Conservation (phyloP, 1,140 invertebrate species). For the Hyphantria cunea region DNA sequence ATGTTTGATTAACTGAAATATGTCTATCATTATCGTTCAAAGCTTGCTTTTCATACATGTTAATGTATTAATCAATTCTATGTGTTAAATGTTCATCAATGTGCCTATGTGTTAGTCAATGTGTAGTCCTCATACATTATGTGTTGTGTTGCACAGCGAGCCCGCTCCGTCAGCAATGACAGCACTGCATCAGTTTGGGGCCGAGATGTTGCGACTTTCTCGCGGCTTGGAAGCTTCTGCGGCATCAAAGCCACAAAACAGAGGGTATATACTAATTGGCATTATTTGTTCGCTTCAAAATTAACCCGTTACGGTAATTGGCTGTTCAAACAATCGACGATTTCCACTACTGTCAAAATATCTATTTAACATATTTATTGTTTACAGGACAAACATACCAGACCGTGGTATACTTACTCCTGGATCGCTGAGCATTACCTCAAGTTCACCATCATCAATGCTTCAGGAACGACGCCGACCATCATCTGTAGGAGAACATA, state of each 20-base stretch:
- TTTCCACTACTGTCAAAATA: background rate
- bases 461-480: conserved; percentile 63
- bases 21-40: background rate
- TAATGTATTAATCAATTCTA: conserved; percentile 9
- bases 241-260: conserved; percentile 65
- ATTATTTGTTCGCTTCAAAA: conserved; percentile 53
- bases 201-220: conserved; percentile 91
- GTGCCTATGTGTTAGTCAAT: conserved; percentile 41
- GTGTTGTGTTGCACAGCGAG: conserved; percentile 82
- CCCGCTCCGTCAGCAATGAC: conserved; percentile 90
- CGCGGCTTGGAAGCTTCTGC: conserved; percentile 86
- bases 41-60: conserved; percentile 23
- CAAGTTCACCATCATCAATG: conserved; percentile 73
- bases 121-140: conserved; percentile 47
- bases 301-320: conserved; percentile 22
- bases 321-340: conserved; percentile 7
- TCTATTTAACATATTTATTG: conserved; percentile 20
- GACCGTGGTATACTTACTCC: conserved; percentile 71
- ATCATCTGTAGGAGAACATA: conserved; percentile 60
- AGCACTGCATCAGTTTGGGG: conserved; percentile 90
- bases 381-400: conserved; percentile 64
- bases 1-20: conserved; percentile 11
- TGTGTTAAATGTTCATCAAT: conserved; percentile 21
- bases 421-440: conserved; percentile 70
- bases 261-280: conserved; percentile 70